Percentiles rank a stretch among this genome's conserved stretches.
phyloP scores from a whole-genome alignment of 1,140 invertebrate species.

The Subanguina moxae region DNA sequence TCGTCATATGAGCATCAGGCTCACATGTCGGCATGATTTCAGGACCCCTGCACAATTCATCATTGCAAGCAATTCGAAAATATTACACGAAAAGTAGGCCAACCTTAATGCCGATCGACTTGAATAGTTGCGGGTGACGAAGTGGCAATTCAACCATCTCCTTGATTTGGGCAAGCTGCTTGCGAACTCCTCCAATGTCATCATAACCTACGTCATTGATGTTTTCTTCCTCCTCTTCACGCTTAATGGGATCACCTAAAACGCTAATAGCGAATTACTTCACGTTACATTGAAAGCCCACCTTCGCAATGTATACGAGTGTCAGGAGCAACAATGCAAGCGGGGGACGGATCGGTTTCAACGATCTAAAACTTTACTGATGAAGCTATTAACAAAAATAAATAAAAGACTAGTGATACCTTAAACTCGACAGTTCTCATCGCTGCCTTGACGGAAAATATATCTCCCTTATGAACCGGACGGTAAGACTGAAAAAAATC shows the following conservation, averaged over 20 bases:
- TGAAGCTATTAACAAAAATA: neutral
- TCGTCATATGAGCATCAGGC: neutral
- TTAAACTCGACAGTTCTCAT: constrained; percentile 99
- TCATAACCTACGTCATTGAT: constrained; percentile 97
- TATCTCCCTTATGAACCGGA: constrained; percentile 94
- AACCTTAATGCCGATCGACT: constrained; percentile 69
- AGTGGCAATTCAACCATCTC: constrained; percentile 99
- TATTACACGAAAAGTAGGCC: neutral
- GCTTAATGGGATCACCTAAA: constrained; percentile 83
- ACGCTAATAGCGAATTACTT: too few species aligned
- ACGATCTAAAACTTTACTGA: constrained; percentile 63
- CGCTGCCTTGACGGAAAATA: constrained; percentile 91
- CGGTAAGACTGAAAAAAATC: constrained; percentile 98
- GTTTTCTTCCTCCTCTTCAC: constrained; percentile 97
- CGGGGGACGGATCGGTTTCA: constrained; percentile 92
- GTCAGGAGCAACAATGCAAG: constrained; percentile 97
- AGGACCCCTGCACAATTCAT: constrained; percentile 41
- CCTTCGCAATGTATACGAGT: constrained; percentile 97
- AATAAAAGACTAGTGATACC: constrained; percentile 68
- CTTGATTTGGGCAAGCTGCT: constrained; percentile 98
- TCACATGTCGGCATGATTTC: constrained; percentile 31
- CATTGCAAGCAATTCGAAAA: constrained; percentile 8
- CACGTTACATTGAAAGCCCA: too few species aligned
- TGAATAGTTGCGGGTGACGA: constrained; percentile 94
- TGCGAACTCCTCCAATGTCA: constrained; percentile 96